Base-by-base conservation (phyloP, 2,113 vertebrate species). In the Acanthochromis polyacanthus region DNA sequence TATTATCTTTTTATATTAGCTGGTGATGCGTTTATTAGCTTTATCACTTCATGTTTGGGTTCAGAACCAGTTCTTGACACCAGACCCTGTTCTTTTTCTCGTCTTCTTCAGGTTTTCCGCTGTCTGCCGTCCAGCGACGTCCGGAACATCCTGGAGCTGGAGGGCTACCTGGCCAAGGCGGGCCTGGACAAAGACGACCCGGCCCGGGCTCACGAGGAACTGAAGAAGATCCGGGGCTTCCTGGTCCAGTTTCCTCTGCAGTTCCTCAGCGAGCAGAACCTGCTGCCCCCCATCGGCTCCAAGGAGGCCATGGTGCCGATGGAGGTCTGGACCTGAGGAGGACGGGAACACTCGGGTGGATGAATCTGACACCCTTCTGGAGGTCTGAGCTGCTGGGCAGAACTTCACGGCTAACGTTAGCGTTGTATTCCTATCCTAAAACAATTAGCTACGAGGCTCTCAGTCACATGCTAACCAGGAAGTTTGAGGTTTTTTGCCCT, bases 291-390 rank as follows among this genome's bases (percentile, higher is more conserved):
- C 0, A 96, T 99, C 0, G 97, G 98, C 79, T 97, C 97, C 67
- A 99, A 97, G 88, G 98, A 99, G 92, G 95, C 96, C 81, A 99
- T 99, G 82, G 96, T 99, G 53, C 98, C 98, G 78, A 97, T 96
- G 95, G 98, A 99, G 84, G 95, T 97, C 58, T 99, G 98, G 98
- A 98, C 97, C 83, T 99, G 96, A 96, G 89, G 8, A 4, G 14
- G 6, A 15, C 16, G 48, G 48, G 5, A 36, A 8, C 40, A 15
- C 40, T 15, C 40, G 40, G 19, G 11, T 25, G 38, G 10, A 53
- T n/a, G 0, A 7, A 7, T 11, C 57, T 71, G 67, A 53, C 0
- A 40, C 65, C 71, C 52, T 57, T 52, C 48, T 82, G 36, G 85
- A 83, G 58, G 45, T 75, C 61, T 20, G 40, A 43, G 40, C 12